Percentiles rank a stretch among this genome's conserved stretches.
Evolutionary conservation across 2,797 vertebrate genomes (phyloP).

Genomic region (Austrolebias charrua): DNA sequence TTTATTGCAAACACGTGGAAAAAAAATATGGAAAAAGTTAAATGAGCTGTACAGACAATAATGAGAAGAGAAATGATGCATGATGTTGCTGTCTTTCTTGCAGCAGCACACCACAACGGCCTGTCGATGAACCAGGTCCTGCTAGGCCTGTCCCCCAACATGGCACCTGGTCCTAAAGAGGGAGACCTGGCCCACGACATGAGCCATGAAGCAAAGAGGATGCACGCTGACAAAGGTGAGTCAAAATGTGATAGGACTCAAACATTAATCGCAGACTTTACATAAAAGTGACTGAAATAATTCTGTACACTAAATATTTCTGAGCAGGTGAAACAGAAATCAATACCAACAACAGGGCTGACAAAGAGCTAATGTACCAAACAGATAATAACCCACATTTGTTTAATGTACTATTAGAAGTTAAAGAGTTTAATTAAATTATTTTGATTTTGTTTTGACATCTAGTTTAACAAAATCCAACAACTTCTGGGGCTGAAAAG

Average conservation of each 20-base stretch:
- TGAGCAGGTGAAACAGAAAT: too few species aligned
- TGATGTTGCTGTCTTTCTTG: neutral
- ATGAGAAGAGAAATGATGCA: neutral
- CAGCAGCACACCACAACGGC: constrained; percentile 96
- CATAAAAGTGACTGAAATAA: too few species aligned
- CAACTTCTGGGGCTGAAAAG: too few species aligned
- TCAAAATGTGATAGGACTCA: neutral
- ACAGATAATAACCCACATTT: too few species aligned
- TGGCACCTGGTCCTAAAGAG: constrained; percentile 94
- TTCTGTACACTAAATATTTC: neutral
- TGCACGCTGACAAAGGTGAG: constrained; percentile 96
- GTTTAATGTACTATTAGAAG: too few species aligned
- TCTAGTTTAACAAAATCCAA: too few species aligned
- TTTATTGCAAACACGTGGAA: neutral
- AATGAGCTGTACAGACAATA: neutral
- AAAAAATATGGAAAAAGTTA: neutral
- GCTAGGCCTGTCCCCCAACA: constrained; percentile 95
- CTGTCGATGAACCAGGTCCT: constrained; percentile 97
- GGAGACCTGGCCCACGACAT: constrained; percentile 97
- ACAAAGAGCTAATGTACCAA: too few species aligned
- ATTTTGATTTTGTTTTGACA: too few species aligned
- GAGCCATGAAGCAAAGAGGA: constrained; percentile 93
- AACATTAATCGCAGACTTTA: neutral
- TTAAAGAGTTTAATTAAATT: too few species aligned
- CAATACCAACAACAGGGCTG: too few species aligned